Evolutionary conservation across 2,888 invertebrate species (phyloP), one percentile per base, ranked within the genome.

Genomic region (Noctua janthe): DNA sequence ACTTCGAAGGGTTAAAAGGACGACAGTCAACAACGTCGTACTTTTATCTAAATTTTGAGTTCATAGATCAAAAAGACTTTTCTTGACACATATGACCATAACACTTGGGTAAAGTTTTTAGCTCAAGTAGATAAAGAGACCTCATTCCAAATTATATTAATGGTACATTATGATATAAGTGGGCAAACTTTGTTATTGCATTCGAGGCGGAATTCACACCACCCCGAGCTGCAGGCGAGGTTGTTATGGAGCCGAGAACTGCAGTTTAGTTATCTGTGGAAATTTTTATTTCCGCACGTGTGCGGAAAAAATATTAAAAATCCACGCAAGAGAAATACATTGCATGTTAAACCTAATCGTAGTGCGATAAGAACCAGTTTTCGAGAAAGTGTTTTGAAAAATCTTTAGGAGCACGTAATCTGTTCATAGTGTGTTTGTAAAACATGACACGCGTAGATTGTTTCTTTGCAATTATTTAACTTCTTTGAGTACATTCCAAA

Each of bases 1-100:
- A 43, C 49, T 51, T 67, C 62, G 49, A 7, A 15, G 43, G 76
- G 49, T 47, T 77, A 82, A 86, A 51, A 84, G 67, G 11, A 47
- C 47, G 8, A 47, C 47, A 47, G 13, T 74, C 39, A 70, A 70
- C n/a, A 62, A 54, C 35, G 39, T 56, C 23, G 23, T 64, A 29
- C 43, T 49, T 47, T n/a, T 29, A 47, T 69, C n/a, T n/a, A n/a
- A 70, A 78, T 23, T 39, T 66, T 39, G 6, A 49, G 10, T 39
- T 62, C 10, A 17, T 23, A 47, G 13, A 39, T 64, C 47, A n/a
- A 78, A n/a, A 70, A 54, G 39, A 5, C 20, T 69, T 29, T 75
- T 39, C 39, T 29, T 77, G 29, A 47, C 51, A 59, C 23, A n/a
- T 35, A 17, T 0, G 17, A 51, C 3, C 17, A 17, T 7, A 64